A percentile compares a stretch with the other conserved stretches of the same genome.
phyloP scores from a whole-genome alignment of 2,113 vertebrate genomes.

The Grammomys dolichurus region DNA sequence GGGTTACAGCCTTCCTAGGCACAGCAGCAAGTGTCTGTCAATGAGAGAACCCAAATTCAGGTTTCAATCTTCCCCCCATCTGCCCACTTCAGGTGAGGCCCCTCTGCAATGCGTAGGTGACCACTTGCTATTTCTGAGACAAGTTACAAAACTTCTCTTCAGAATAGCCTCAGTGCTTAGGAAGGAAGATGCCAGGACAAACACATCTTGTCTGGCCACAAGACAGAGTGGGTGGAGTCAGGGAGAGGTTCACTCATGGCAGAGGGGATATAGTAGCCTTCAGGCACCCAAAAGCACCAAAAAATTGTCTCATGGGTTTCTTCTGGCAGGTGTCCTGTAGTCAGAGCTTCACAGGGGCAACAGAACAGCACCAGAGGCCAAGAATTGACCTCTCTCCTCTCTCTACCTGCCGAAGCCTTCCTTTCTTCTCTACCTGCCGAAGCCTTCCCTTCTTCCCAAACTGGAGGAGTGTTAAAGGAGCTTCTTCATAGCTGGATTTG shows the following conservation, averaged over 20 bases:
- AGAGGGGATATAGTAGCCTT: not conserved
- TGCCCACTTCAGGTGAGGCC: not conserved
- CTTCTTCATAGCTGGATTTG: not conserved
- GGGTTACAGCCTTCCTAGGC: not conserved
- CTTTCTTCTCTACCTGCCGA: not conserved
- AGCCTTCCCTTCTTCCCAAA: not conserved
- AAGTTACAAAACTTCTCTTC: constrained; percentile 39
- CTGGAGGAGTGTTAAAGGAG: not conserved
- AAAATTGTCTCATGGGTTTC: not conserved
- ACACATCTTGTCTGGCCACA: not conserved
- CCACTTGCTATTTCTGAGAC: constrained; percentile 18
- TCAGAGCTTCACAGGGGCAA: not conserved
- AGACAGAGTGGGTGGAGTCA: not conserved
- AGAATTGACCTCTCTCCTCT: not conserved
- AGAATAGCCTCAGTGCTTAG: constrained; percentile 30
- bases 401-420: not conserved
- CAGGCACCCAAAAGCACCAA: not conserved
- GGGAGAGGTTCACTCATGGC: constrained; percentile 22
- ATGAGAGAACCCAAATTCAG: not conserved
- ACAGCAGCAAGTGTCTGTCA: not conserved
- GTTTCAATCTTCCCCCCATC: not conserved
- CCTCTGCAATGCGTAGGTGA: not conserved
- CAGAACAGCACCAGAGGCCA: not conserved
- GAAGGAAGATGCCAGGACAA: constrained; percentile 44
- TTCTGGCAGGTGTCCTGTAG: not conserved